phyloP scores from a whole-genome alignment of 2,888 invertebrate genomes.

The Helleia helle region DNA sequence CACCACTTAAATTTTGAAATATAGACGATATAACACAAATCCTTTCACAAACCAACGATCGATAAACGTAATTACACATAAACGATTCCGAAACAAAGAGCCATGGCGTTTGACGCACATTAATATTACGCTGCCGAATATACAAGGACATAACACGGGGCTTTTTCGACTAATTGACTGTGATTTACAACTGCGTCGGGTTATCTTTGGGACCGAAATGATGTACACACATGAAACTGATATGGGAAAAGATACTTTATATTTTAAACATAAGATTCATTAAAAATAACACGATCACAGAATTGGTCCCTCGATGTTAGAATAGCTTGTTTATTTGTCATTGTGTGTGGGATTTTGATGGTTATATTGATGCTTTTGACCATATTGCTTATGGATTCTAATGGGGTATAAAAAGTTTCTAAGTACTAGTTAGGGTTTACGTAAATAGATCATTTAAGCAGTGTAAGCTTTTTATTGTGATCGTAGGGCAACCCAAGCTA shows the following conservation, averaged over 20 bases:
- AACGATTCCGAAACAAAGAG: background rate
- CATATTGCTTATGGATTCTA: constrained; percentile 14
- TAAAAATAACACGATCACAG: too few species aligned
- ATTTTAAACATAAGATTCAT: too few species aligned
- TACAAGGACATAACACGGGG: constrained; percentile 18
- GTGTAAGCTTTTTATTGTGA: too few species aligned
- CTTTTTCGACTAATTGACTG: constrained; percentile 45
- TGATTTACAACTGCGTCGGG: constrained; percentile 53
- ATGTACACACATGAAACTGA: too few species aligned
- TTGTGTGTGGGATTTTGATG: constrained; percentile 32
- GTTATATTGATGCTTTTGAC: constrained; percentile 22
- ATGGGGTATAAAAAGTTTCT: background rate
- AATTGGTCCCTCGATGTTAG: constrained; percentile 28
- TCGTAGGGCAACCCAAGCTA: too few species aligned
- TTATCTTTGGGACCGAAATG: too few species aligned
- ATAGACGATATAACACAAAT: constrained; percentile 15
- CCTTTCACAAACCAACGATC: constrained; percentile 17
- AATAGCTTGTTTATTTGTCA: constrained; percentile 31
- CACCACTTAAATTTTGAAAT: too few species aligned
- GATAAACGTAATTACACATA: constrained; percentile 22
- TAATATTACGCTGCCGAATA: background rate
- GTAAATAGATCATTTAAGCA: too few species aligned
- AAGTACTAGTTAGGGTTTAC: too few species aligned
- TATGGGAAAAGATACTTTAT: too few species aligned
- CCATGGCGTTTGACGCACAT: background rate